Evolutionary conservation across 1,140 invertebrate genomes (phyloP).

Genomic region (Heterodera carotae): DNA sequence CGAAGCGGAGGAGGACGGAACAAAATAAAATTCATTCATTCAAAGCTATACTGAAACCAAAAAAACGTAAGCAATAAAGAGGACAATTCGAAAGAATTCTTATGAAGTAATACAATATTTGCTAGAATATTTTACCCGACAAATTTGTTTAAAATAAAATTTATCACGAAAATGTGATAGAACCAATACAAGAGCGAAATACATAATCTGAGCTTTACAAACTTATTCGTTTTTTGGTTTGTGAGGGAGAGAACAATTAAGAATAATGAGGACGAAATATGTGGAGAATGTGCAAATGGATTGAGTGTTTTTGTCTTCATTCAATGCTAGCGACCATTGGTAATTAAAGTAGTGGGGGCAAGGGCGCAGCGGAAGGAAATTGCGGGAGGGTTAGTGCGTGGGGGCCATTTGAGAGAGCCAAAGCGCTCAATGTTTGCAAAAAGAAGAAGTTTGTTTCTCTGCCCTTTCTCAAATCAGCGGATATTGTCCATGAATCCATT

Average conservation of each 20-base stretch:
- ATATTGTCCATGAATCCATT: no score
- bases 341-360: background rate
- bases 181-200: background rate
- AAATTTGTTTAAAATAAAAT: background rate
- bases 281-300: background rate
- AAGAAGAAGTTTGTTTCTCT: no score
- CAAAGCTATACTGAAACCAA: no score
- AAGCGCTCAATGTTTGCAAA: no score
- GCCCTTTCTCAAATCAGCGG: no score
- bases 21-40: background rate
- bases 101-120: no score
- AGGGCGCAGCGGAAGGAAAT: background rate
- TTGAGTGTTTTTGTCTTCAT: background rate
- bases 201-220: background rate
- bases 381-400: no score
- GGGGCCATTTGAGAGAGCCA: background rate
- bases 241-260: no score
- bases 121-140: no score
- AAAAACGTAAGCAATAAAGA: background rate
- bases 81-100: background rate
- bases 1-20: background rate
- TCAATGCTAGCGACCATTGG: background rate
- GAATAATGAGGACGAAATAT: no score
- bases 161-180: background rate
- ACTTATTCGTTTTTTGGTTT: background rate